Base-by-base conservation (phyloP, 2,888 invertebrate genomes). In the Eupelmus urozonus region DNA sequence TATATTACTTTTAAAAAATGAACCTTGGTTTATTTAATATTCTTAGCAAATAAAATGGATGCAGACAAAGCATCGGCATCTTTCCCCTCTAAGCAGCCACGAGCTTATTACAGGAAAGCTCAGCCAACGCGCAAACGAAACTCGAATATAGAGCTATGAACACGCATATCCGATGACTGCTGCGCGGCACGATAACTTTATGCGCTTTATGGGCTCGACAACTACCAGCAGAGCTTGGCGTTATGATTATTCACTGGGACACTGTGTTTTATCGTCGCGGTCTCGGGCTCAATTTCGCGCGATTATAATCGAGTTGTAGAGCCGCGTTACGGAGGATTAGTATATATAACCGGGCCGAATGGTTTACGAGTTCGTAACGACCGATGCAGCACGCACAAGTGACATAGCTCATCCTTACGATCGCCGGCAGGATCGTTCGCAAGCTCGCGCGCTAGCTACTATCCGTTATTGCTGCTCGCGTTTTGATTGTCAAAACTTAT, bases 211-310 rank as follows among this genome's bases (percentile, higher is more conserved):
- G 88, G 84, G 29, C 2, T 13, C 57, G 53, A 76, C 67, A 27
- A 65, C 62, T 69, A 69, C 75, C 23, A n/a, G n/a, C n/a, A n/a
- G n/a, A 82, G 79, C 80, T 84, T 83, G 84, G 85, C 85, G 86
- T 87, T 87, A 86, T 88, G 88, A 89, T 89, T 89, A 89, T 89
- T 88, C 88, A 89, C 89, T 89, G 87, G 84, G 87, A 77, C 85
- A 84, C 88, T 89, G 89, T 87, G 87, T 89, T 89, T 89, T 89
- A 89, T 89, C 87, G 87, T 85, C 53, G 59, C 49, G 5, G 49
- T 79, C 80, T 71, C 70, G 65, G 76, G 59, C 55, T 81, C 57
- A 78, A 80, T 76, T 80, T 74, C 70, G 71, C 74, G 51, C 71
- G 76, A 73, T 76, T 76, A 71, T 65, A 71, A 76, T 65, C 62